These are phyloP conservation scores for Gambelia wislizenii DNA, from an alignment of 2,797 vertebrate genomes.

Conservation along the genomic window DNA sequence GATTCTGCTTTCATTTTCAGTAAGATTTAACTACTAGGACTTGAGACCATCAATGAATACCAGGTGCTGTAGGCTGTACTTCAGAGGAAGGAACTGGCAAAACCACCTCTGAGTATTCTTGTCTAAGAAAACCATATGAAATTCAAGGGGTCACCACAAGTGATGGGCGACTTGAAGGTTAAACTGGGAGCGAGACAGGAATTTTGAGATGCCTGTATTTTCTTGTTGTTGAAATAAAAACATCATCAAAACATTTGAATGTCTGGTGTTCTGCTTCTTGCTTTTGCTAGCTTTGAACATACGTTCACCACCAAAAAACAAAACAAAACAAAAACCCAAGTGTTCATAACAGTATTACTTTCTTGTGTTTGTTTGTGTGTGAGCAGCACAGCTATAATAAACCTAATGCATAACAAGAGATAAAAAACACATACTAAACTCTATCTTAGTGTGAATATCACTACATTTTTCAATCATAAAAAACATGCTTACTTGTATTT, in stretches of 20 bases:
- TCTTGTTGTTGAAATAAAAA: not conserved
- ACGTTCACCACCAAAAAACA: not conserved
- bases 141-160: too few relatives aligned
- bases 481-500: constrained; percentile 79
- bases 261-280: not conserved
- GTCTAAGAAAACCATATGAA: too few relatives aligned
- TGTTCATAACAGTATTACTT: not conserved
- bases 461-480: not conserved
- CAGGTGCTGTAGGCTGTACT: too few relatives aligned
- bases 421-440: not conserved
- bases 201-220: not conserved
- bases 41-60: too few relatives aligned
- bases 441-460: not conserved
- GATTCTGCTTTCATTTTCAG: too few relatives aligned
- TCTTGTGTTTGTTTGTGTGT: not conserved
- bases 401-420: not conserved
- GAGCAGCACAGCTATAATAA: not conserved
- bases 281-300: not conserved
- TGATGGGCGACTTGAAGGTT: not conserved
- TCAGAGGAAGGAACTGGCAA: too few relatives aligned
- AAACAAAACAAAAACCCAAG: not conserved
- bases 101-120: too few relatives aligned
- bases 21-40: too few relatives aligned
- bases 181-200: not conserved
- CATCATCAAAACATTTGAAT: not conserved